Base-by-base conservation (phyloP, 2,888 invertebrate genomes). In the Helobdella robusta region DNA sequence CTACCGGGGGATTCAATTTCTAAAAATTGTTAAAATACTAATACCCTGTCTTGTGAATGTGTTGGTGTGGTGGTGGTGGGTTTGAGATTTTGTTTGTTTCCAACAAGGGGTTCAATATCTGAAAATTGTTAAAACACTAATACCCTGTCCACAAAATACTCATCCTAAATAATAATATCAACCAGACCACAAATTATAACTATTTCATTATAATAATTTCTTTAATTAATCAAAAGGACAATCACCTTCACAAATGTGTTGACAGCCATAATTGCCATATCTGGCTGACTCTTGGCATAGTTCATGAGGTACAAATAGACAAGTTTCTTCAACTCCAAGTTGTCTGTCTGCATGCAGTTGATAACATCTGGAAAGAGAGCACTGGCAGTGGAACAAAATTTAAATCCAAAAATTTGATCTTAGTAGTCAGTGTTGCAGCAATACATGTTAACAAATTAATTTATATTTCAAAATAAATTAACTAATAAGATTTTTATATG, bases 291-390 rank as follows among this genome's bases (percentile, higher is more conserved):
- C 81, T 98, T 99, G 64, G 98, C 98, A 81, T 98, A 99, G 81
- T 99, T 98, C 98, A 98, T 99, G 74, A 98, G 82, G 79, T 98
- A 98, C 62, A 99, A 83, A 80, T 98, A 99, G 1, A 99, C 98
- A 60, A 98, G 83, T 77, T 99, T 99, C 82, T 98, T 98, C 73
- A 99, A 81, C 80, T 98, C 98, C 77, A 98, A 83, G 81, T 98
- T 99, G 79, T 98, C 98, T 0, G 98, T 99, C 82, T 98, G 98
- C 97, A 99, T 98, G 79, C 98, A 98, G 82, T 98, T 98, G 34
- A 99, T 95, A 1, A 99, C 98, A 79, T 99, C 98, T 0, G 98
- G 97, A 78, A 99, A 99, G 20, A 98, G 82, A 0, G 97, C 94
- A 73, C 82, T 83, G 68, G 5, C 64, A 63, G 18, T 4, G 50